phyloP scores from a whole-genome alignment of 2,888 invertebrate genomes.

The Onchidella celtica region DNA sequence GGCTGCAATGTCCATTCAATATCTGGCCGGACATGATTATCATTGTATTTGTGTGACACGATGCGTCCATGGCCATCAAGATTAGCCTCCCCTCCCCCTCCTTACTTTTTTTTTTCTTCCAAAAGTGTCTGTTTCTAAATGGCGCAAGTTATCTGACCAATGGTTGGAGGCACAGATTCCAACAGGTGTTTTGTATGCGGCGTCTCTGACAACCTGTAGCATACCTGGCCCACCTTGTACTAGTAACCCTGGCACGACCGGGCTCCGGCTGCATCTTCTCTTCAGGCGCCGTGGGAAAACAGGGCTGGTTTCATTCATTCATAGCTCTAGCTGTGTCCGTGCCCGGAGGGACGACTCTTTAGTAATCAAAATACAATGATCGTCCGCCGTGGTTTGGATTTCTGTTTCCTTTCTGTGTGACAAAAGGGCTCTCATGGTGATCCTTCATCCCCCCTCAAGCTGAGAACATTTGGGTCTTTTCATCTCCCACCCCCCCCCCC shows the following conservation, averaged over 20 bases:
- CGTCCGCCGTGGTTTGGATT: background rate
- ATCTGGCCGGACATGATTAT: too few relatives aligned
- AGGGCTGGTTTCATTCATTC: background rate
- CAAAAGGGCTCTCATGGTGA: background rate
- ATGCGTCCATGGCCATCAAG: too few relatives aligned
- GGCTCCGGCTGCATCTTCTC: background rate
- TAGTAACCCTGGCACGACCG: background rate
- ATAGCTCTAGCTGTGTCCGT: too few relatives aligned
- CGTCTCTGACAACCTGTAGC: background rate
- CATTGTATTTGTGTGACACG: too few relatives aligned
- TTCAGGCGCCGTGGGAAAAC: background rate
- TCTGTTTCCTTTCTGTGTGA: background rate
- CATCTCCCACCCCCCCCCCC: too few relatives aligned
- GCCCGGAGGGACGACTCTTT: background rate
- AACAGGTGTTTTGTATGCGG: background rate
- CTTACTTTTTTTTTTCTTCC: too few relatives aligned
- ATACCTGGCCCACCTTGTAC: background rate
- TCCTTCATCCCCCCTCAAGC: background rate
- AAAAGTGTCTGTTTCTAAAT: too few relatives aligned
- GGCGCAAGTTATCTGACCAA: too few relatives aligned
- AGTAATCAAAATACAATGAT: background rate
- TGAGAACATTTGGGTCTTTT: too few relatives aligned
- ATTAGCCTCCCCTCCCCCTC: too few relatives aligned
- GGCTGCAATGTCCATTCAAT: too few relatives aligned
- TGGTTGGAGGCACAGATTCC: background rate